Percentiles rank a stretch among this genome's conserved stretches.
phyloP scores from a whole-genome alignment of 2,113 vertebrate species.

The Thamnophis sirtalis region DNA sequence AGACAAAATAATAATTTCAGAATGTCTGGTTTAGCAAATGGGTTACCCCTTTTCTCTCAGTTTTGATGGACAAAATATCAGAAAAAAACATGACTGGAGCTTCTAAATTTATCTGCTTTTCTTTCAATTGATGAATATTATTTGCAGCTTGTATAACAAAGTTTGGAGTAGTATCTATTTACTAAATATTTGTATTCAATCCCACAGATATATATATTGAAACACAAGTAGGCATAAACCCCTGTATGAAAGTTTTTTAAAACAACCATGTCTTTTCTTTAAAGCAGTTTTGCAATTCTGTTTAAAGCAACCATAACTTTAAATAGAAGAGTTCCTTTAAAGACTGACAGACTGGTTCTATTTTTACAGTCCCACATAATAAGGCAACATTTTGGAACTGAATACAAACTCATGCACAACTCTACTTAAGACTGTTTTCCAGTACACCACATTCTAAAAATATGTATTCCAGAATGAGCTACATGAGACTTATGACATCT shows the following conservation, averaged over 20 bases:
- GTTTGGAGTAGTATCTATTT: not conserved
- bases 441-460: not conserved
- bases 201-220: not conserved
- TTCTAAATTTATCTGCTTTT: not conserved
- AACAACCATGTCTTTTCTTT: not conserved
- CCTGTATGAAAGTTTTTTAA: not conserved
- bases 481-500: too few species aligned
- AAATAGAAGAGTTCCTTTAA: not conserved
- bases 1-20: conserved; percentile 30
- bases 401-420: not conserved
- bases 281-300: not conserved
- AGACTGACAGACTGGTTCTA: not conserved
- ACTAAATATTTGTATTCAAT: not conserved
- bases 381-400: not conserved
- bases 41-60: conserved; percentile 28
- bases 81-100: conserved; percentile 18
- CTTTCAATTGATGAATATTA: not conserved
- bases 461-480: not conserved
- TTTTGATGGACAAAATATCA: conserved; percentile 51
- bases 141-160: not conserved
- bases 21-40: conserved; percentile 37
- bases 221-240: not conserved
- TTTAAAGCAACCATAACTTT: not conserved
- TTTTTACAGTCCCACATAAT: not conserved
- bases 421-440: not conserved